Evolutionary conservation across 2,113 vertebrate species (phyloP), one percentile per base, ranked within the genome.

Genomic region (Rhynchopsitta pachyrhyncha): DNA sequence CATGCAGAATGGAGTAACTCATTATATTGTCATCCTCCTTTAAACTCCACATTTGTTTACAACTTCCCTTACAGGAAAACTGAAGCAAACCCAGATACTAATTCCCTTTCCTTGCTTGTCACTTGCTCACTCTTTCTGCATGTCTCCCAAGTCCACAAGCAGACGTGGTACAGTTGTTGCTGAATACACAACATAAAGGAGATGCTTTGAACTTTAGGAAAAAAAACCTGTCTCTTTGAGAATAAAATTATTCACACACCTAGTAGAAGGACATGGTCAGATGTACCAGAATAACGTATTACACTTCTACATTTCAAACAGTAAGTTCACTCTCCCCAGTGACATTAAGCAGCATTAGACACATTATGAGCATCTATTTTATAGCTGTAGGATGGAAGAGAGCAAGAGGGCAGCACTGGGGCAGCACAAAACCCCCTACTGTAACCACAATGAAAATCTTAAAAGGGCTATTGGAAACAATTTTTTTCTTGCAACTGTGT

Each of bases 21-120:
- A 76, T 46, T 68, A 64, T 37, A 50, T 18, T 60, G 46, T 68
- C 76, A 92, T 88, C 67, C 39, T 53, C 44, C 49, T 82, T 84
- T 91, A 92, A 94, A 92, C 92, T 79, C n/a, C 66, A 68, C 55
- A 82, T 63, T 82, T 91, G 42, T 91, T 93, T 78, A 82, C 69
- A 89, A 24, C 42, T 81, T 70, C n/a, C 37, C 28, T 33, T 85
- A 69, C 2, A 7, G 84, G 50, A 89, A 13, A 49, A 47, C 7
- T 15, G 35, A 75, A 71, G 67, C 42, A 82, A 92, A 75, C 3
- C 41, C 69, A 68, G 55, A 18, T 14, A 14, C 28, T 28, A 19
- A 63, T 70, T 81, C 75, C 50, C 49, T 62, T 41, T 31, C 27
- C 35, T 37, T n/a, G 17, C 35, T 35, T 62, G 46, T 35, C 79